Evolutionary conservation across 2,888 invertebrate genomes (phyloP).

Genomic region (Belgica antarctica): DNA sequence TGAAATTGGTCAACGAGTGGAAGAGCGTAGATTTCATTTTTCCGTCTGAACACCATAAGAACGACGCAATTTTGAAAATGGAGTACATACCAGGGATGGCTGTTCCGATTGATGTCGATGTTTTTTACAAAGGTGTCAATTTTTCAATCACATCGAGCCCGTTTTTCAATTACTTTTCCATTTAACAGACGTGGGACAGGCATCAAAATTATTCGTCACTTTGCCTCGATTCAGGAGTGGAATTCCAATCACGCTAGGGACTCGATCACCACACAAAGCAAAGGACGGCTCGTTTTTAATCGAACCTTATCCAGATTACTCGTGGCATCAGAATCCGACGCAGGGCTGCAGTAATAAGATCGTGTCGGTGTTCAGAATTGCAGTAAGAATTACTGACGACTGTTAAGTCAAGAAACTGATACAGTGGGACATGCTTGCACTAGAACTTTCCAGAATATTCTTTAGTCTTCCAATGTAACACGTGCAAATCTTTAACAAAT

Average conservation of each 20-base stretch:
- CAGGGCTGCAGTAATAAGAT: constrained; percentile 63
- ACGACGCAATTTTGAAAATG: constrained; percentile 56
- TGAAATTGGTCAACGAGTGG: constrained; percentile 63
- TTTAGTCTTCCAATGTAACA: too few relatives aligned
- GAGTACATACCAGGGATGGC: constrained; percentile 61
- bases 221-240: constrained; percentile 71
- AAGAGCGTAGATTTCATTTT: constrained; percentile 65
- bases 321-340: constrained; percentile 61
- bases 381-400: too few relatives aligned
- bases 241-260: constrained; percentile 68
- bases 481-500: too few relatives aligned
- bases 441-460: too few relatives aligned
- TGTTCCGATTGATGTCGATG: constrained; percentile 69
- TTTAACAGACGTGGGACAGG: background rate
- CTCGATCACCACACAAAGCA: constrained; percentile 50
- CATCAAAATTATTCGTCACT: constrained; percentile 62
- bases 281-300: constrained; percentile 50
- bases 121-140: constrained; percentile 56
- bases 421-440: too few relatives aligned
- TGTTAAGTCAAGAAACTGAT: too few relatives aligned
- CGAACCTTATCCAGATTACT: constrained; percentile 65
- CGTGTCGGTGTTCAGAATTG: constrained; percentile 71
- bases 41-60: constrained; percentile 56
- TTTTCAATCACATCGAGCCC: background rate
- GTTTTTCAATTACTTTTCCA: background rate